phyloP scores from a whole-genome alignment of 2,888 invertebrate species.

The Cosmorhoe ocellata region DNA sequence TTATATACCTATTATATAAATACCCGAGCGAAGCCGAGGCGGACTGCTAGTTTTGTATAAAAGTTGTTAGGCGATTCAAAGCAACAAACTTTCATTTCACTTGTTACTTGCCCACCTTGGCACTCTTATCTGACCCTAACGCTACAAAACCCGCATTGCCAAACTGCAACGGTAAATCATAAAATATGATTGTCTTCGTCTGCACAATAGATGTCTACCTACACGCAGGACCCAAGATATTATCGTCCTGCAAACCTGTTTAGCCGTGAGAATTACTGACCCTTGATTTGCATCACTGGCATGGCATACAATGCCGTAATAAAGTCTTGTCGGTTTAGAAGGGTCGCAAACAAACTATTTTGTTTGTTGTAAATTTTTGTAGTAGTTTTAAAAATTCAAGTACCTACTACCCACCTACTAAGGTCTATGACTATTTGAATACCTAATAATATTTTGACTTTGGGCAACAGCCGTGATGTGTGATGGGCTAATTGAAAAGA shows the following conservation, averaged over 20 bases:
- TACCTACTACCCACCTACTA: too few relatives aligned
- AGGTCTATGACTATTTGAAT: too few relatives aligned
- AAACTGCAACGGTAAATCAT: conserved; percentile 13
- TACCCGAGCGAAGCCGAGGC: too few relatives aligned
- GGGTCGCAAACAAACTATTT: conserved; percentile 4
- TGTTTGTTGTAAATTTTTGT: too few relatives aligned
- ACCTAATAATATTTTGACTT: too few relatives aligned
- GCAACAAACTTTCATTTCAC: conserved; percentile 2
- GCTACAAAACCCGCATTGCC: conserved; percentile 10
- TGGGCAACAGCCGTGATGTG: too few relatives aligned
- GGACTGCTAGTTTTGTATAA: too few relatives aligned
- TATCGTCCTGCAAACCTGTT: conserved; percentile 37
- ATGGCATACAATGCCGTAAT: conserved; percentile 8
- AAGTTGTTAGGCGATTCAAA: too few relatives aligned
- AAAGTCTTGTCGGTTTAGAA: conserved; percentile 25
- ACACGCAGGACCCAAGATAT: conserved; percentile 9
- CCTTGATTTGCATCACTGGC: conserved; percentile 35
- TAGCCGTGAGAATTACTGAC: conserved; percentile 37
- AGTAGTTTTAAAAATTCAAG: too few relatives aligned
- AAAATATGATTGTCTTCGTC: conserved; percentile 15
- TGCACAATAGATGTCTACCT: conserved; percentile 2
- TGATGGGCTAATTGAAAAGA: too few relatives aligned
- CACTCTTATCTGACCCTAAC: conserved; percentile 11
- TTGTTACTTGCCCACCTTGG: conserved; percentile 9
- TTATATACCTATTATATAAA: too few relatives aligned